Evolutionary conservation across 2,888 invertebrate genomes (phyloP).

Genomic region (Sinhomidia bicolor): DNA sequence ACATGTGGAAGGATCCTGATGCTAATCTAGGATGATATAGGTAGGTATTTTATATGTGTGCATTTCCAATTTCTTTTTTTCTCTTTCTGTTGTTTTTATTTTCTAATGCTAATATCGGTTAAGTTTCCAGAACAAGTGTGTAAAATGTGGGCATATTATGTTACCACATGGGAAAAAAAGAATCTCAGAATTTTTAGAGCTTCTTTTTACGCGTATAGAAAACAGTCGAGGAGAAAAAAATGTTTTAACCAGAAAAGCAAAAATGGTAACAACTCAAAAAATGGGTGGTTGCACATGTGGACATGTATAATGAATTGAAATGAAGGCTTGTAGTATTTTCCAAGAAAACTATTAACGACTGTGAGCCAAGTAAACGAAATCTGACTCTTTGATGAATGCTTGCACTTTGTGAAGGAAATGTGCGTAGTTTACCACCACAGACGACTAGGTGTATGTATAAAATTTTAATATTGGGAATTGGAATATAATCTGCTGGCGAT

Average conservation of each 20-base stretch:
- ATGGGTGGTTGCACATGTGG: background rate
- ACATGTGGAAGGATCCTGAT: constrained; percentile 27
- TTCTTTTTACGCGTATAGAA: too few relatives aligned
- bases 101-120: background rate
- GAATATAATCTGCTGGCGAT: background rate
- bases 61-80: background rate
- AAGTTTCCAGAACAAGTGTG: background rate
- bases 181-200: background rate
- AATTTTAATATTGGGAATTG: background rate
- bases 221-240: too few relatives aligned
- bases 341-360: constrained; percentile 62
- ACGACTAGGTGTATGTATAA: background rate
- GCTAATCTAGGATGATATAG: constrained; percentile 21
- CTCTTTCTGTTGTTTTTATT: background rate
- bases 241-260: too few relatives aligned
- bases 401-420: constrained; percentile 16
- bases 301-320: constrained; percentile 13
- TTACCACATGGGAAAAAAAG: background rate
- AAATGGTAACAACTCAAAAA: background rate
- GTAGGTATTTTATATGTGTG: background rate
- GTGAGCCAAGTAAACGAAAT: constrained; percentile 26
- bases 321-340: constrained; percentile 31
- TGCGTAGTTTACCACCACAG: background rate
- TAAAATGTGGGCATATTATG: background rate
- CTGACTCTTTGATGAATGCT: constrained; percentile 62